A percentile compares a stretch with the other conserved stretches of the same genome.
Evolutionary conservation across 1,140 invertebrate genomes (phyloP).

Genomic region (Bombyx mori): ASM3026992v2 NC_085116.1:4545001-4545500

Average conservation of each 20-base stretch:
- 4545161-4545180: slow-evolving; percentile 57
- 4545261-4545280: slow-evolving; percentile 36
- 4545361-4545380: slow-evolving; percentile 60
- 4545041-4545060: too few species aligned
- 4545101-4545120: too few species aligned
- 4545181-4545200: slow-evolving; percentile 27
- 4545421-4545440: slow-evolving; percentile 40
- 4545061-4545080: too few species aligned
- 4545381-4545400: slow-evolving; percentile 52
- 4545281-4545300: slow-evolving; percentile 51
- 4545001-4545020: too few species aligned
- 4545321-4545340: slow-evolving; percentile 43
- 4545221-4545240: slow-evolving; percentile 24
- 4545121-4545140: slow-evolving; percentile 36
- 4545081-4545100: too few species aligned
- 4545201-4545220: slow-evolving; percentile 13
- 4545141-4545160: slow-evolving; percentile 60
- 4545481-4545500: slow-evolving; percentile 60
- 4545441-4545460: slow-evolving; percentile 38
- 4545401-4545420: slow-evolving; percentile 62
- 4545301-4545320: slow-evolving; percentile 58
- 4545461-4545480: slow-evolving; percentile 60
- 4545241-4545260: slow-evolving; percentile 57
- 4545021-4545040: too few species aligned
- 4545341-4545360: slow-evolving; percentile 59